Base-by-base conservation (phyloP, 1,140 invertebrate genomes). In the Ptiloglossa arizonensis region DNA sequence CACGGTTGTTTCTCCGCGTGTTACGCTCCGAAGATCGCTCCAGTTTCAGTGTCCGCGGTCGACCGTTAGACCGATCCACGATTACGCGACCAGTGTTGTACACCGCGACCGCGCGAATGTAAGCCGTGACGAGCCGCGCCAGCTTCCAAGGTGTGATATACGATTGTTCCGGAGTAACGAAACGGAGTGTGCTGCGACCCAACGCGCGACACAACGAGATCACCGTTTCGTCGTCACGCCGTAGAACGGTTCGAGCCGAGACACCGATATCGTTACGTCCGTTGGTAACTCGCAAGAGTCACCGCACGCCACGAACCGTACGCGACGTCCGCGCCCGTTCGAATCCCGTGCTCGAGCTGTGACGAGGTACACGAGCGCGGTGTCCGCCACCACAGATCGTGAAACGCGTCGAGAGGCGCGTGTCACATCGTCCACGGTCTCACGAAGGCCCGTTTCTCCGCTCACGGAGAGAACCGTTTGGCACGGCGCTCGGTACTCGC, bases 401-500 rank as follows among this genome's bases (percentile, higher is more conserved):
- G 50, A 68, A 19, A 50, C 27, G 44, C 17, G 64, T 69, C 54
- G 24, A 44, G 63, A 66, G 70, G 48, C 54, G n/a, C n/a, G n/a
- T n/a, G n/a, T n/a, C n/a, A n/a, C n/a, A 32, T 8, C 73, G 41
- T 59, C 41, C 5, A 19, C 6, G 41, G 59, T 63, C 60, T 48
- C 35, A 24, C 52, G 48, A 4, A 52, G 62, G 52, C n/a, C 27
- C 15, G 32, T 56, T 68, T 22, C 57, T 79, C 75, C 29, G 66
- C 19, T 59, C 62, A 52, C 71, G 62, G 59, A 77, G 63, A 50
- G 69, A 71, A 54, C 35, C 35, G 41, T n/a, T 64, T 54, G 72
- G 83, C 85, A 81, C 79, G 76, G 68, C 83, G 81, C 86, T 85
- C 83, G 85, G 80, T 89, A 87, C 83, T 85, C 62, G 66, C 72